phyloP scores from a whole-genome alignment of 2,888 invertebrate species.

The Prosopocoilus inquinatus region DNA sequence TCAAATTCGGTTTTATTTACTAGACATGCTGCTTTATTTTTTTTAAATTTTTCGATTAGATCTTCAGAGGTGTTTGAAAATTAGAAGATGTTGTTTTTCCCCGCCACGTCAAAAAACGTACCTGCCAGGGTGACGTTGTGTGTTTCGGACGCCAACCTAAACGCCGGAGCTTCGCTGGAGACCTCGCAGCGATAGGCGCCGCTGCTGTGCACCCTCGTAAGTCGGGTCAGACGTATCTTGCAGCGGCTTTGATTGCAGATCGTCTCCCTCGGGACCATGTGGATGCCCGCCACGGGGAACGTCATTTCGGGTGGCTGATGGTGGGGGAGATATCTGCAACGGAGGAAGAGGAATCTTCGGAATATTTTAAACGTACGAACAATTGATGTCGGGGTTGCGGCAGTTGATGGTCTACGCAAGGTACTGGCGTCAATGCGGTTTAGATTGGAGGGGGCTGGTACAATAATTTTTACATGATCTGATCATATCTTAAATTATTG shows the following conservation, averaged over 20 bases:
- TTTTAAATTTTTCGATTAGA: no score
- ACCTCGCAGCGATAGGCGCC: slow-evolving; percentile 63
- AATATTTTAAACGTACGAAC: no score
- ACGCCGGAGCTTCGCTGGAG: slow-evolving; percentile 61
- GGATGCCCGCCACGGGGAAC: slow-evolving; percentile 48
- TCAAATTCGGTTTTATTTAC: no score
- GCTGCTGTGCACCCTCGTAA: slow-evolving; percentile 45
- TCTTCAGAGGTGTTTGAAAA: no score
- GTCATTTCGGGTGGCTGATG: slow-evolving; percentile 39
- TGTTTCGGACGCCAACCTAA: slow-evolving; percentile 57
- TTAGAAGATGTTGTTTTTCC: no score
- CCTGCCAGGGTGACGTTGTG: slow-evolving; percentile 61
- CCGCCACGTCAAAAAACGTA: slow-evolving; percentile 37
- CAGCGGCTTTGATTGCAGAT: slow-evolving; percentile 44
- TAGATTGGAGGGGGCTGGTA: no score
- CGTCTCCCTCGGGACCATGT: slow-evolving; percentile 36
- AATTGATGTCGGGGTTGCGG: no score
- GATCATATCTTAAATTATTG: no score
- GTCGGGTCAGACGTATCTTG: slow-evolving; percentile 45
- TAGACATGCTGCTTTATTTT: no score
- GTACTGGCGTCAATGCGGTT: no score
- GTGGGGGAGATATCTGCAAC: slow-evolving; percentile 42
- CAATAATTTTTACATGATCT: no score
- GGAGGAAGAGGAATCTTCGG: slow-evolving; percentile 9
- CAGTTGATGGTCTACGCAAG: no score